These are phyloP conservation scores for Trachelus troglodyta DNA, from an alignment of 2,888 invertebrate species.

Conservation along the genomic window DNA sequence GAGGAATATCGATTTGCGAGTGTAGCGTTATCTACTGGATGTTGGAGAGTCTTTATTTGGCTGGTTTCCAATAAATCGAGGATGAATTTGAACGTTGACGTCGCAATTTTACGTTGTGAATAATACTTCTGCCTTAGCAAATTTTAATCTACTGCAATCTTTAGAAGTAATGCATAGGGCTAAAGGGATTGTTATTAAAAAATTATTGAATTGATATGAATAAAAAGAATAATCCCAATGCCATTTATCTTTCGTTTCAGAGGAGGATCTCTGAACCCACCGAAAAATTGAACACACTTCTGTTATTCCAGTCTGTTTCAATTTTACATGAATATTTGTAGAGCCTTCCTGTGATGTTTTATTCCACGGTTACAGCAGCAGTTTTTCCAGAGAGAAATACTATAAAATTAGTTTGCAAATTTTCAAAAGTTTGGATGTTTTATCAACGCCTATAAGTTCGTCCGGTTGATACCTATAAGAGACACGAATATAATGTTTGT, in stretches of 20 bases:
- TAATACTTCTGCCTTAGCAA: neutral
- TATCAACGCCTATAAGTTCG: neutral
- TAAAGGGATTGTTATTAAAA: neutral
- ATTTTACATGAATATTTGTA: neutral
- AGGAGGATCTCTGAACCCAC: neutral
- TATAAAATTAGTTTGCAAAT: neutral
- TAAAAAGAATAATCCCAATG: neutral
- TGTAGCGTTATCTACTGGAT: neutral
- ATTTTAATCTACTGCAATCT: neutral
- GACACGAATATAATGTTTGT: neutral
- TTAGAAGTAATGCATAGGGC: neutral
- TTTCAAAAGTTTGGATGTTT: neutral
- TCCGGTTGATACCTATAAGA: neutral
- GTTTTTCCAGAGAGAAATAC: neutral
- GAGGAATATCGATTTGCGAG: constrained; percentile 1
- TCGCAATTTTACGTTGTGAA: neutral
- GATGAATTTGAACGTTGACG: neutral
- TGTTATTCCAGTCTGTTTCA: neutral
- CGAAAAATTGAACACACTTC: neutral
- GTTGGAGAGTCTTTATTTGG: neutral
- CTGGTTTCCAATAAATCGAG: neutral
- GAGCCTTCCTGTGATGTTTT: neutral
- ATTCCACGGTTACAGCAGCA: neutral
- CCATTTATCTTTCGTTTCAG: neutral
- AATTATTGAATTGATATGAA: neutral